These are phyloP conservation scores for Cyphomyrus discorhynchus DNA, from an alignment of 2,113 vertebrate genomes.

Conservation along the genomic window DNA sequence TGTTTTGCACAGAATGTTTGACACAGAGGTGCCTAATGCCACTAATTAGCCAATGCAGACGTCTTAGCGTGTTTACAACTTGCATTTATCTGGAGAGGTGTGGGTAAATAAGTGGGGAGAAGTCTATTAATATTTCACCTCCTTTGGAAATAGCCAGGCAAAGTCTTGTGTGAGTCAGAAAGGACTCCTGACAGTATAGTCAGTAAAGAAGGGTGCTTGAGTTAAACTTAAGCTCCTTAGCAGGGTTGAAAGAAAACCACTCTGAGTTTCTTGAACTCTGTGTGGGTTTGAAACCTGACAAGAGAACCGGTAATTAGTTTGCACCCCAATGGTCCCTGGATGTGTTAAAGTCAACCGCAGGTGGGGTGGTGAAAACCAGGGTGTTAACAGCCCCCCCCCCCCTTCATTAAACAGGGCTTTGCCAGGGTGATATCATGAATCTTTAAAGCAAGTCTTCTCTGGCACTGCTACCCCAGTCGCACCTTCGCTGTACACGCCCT, in stretches of 20 bases:
- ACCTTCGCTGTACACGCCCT: neutral
- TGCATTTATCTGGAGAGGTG: neutral
- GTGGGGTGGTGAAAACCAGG: neutral
- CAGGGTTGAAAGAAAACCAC: neutral
- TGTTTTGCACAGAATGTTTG: neutral
- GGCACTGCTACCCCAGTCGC: neutral
- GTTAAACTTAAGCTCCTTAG: neutral
- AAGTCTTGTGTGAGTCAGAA: neutral
- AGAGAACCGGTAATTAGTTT: neutral
- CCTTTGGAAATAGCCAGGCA: neutral
- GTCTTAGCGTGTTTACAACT: neutral
- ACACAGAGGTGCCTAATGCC: neutral
- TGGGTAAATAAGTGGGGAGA: neutral
- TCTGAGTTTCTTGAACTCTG: neutral
- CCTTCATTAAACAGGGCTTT: neutral
- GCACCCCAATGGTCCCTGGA: neutral
- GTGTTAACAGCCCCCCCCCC: neutral
- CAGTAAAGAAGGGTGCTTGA: neutral
- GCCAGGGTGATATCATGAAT: neutral
- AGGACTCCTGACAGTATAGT: neutral
- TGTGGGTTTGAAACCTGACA: neutral
- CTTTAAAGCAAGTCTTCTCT: neutral
- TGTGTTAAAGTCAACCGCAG: neutral
- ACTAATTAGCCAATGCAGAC: neutral
- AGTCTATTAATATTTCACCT: neutral